A percentile compares a stretch with the other conserved stretches of the same genome.
These are phyloP conservation scores for Microcebus jonahi DNA, from an alignment of 2,113 vertebrate genomes.

Conservation along the genomic window DNA sequence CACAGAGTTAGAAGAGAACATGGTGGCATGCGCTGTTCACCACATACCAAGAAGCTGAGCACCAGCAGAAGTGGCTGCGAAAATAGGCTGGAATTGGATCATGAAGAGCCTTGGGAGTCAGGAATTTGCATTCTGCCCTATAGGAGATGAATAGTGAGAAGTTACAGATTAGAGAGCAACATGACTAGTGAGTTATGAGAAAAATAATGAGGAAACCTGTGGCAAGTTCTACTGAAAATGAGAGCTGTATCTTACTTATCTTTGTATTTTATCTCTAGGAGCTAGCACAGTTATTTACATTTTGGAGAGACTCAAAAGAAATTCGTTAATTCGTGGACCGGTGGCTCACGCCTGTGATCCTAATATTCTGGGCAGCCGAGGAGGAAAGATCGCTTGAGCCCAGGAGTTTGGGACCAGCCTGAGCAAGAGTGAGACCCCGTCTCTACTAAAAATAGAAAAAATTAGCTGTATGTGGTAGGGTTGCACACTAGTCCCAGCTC, in stretches of 20 bases:
- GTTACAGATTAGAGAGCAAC: background rate
- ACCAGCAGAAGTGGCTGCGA: background rate
- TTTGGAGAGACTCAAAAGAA: background rate
- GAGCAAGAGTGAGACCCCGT: too few species aligned
- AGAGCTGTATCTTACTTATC: background rate
- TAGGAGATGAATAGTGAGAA: background rate
- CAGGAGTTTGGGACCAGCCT: too few species aligned
- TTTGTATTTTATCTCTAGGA: background rate
- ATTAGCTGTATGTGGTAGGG: too few species aligned
- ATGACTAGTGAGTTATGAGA: background rate
- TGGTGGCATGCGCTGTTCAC: background rate
- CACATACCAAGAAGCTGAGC: background rate
- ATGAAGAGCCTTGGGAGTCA: background rate
- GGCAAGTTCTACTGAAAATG: conserved; percentile 12
- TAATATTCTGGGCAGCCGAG: too few species aligned
- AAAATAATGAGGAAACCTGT: background rate
- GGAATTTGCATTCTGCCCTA: background rate
- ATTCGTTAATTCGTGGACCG: background rate
- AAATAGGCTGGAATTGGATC: background rate
- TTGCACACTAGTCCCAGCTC: too few species aligned
- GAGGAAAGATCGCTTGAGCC: too few species aligned
- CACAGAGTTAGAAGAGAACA: background rate
- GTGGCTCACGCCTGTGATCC: too few species aligned
- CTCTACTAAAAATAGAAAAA: too few species aligned
- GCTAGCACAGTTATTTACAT: background rate